Base-by-base conservation (phyloP, 2,888 invertebrate species). In the Ariolimax columbianus region DNA sequence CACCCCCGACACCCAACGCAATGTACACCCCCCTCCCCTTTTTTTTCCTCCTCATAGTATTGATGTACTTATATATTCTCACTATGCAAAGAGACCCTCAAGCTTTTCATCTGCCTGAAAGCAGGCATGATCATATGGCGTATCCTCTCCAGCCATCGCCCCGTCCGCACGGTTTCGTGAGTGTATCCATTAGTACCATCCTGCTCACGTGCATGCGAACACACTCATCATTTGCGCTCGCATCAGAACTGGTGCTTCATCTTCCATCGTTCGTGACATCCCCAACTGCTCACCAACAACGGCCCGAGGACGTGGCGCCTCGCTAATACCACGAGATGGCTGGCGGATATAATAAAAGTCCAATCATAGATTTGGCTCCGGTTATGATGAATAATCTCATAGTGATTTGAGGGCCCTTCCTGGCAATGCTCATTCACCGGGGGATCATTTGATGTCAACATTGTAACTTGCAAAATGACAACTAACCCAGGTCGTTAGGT, bases 261-360 rank as follows among this genome's bases (percentile, higher is more conserved):
- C 77, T 77, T 77, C 3, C 33, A 14, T 6, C 51, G 68, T 30
- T 30, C 33, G 38, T 51, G 77, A 77, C 77, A 77, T 38, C 36
- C 51, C 73, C 73, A 73, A 73, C 73, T 73, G 73, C 43, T 73
- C 43, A 4, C 73, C 51, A 55, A 77, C 47, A 47, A 30, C 47
- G 36, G 51, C 77, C 77, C 51, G 59, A 30, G 63, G 77, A 38
- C 59, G 77, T 77, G 77, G 59, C 77, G 77, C 77, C 36, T 38
- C 47, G 63, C 43, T 77, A 59, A 59, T 38, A 38, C 77, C 59
- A 14, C 26, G 9, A 23, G 30, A n/a, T 26, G 11, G 19, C 59
- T 59, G 38, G 38, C 23, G 55, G 40, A 9, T 38, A 38, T 59
- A 77, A 77, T 59, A 77, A 59, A 77, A 77, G 77, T 63, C 77